phyloP scores from a whole-genome alignment of 1,140 invertebrate genomes.

The Halyomorpha halys region DNA sequence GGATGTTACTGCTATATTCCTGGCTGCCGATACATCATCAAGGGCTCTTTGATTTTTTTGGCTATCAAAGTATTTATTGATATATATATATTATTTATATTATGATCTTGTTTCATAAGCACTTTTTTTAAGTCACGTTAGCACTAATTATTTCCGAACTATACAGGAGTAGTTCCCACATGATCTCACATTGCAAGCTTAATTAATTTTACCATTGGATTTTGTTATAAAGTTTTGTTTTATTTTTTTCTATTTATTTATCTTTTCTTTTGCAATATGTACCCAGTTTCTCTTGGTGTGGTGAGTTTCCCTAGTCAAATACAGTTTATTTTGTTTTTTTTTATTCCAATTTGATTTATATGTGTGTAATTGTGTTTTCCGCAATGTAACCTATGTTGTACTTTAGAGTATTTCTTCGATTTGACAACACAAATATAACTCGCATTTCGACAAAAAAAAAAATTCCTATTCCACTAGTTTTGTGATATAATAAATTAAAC shows the following conservation, averaged over 20 bases:
- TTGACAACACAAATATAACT: slow-evolving; percentile 22
- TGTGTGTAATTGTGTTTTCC: slow-evolving; percentile 30
- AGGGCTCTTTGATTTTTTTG: neutral
- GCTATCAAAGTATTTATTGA: slow-evolving; percentile 8
- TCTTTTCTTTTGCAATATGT: slow-evolving; percentile 27
- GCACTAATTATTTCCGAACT: slow-evolving; percentile 23
- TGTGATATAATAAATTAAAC: slow-evolving; percentile 32
- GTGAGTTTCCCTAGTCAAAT: slow-evolving; percentile 35
- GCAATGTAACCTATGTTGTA: slow-evolving; percentile 25
- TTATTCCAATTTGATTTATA: slow-evolving; percentile 24
- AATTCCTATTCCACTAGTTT: slow-evolving; percentile 32
- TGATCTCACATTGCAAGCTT: slow-evolving; percentile 26
- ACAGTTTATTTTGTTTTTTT: slow-evolving; percentile 27
- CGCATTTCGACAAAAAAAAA: slow-evolving; percentile 26
- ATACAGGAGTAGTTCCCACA: slow-evolving; percentile 24
- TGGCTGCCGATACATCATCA: slow-evolving; percentile 10
- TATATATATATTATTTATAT: slow-evolving; percentile 17
- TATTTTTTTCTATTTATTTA: slow-evolving; percentile 18
- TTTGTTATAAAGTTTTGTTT: slow-evolving; percentile 22
- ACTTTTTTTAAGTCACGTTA: slow-evolving; percentile 19
- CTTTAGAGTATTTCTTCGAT: slow-evolving; percentile 23
- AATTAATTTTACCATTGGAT: slow-evolving; percentile 13
- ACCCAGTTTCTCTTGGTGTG: slow-evolving; percentile 30
- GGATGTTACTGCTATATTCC: slow-evolving; percentile 13
- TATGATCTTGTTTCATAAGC: slow-evolving; percentile 8